Conservation (phyloP, 1,140 invertebrate genomes). For the Araneus ventricosus region DNA sequence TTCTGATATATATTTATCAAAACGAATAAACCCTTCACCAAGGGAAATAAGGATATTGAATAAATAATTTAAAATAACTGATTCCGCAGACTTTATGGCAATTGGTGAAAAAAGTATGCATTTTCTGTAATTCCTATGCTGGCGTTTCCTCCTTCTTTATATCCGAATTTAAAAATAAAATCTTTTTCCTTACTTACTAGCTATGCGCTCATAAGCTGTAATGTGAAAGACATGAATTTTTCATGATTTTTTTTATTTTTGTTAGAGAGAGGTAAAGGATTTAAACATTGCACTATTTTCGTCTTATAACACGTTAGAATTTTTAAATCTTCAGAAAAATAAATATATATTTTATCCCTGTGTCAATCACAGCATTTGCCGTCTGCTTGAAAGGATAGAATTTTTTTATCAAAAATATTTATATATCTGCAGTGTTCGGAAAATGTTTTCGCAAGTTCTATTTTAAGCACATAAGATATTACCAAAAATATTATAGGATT, state of each 20-base stretch:
- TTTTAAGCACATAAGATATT: too few relatives aligned
- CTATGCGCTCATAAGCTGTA: not conserved
- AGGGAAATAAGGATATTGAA: not conserved
- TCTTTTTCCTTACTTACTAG: not conserved
- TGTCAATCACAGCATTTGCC: too few relatives aligned
- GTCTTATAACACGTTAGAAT: too few relatives aligned
- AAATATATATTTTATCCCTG: too few relatives aligned
- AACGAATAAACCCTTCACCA: not conserved
- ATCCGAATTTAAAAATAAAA: not conserved
- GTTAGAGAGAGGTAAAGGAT: too few relatives aligned
- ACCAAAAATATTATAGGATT: too few relatives aligned
- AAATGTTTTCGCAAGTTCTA: too few relatives aligned
- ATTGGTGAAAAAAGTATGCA: not conserved
- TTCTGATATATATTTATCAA: not conserved
- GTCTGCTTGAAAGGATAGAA: too few relatives aligned
- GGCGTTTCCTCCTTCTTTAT: not conserved
- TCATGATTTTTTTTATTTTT: conserved; percentile 24
- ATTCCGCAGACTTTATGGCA: not conserved
- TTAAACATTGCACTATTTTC: too few relatives aligned
- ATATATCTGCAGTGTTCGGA: too few relatives aligned
- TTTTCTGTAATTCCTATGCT: not conserved
- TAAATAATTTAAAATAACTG: conserved; percentile 38
- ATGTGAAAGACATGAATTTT: conserved; percentile 24
- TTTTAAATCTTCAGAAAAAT: too few relatives aligned
- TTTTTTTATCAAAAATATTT: too few relatives aligned